phyloP scores from a whole-genome alignment of 1,140 invertebrate species.

The Myzus persicae region DNA sequence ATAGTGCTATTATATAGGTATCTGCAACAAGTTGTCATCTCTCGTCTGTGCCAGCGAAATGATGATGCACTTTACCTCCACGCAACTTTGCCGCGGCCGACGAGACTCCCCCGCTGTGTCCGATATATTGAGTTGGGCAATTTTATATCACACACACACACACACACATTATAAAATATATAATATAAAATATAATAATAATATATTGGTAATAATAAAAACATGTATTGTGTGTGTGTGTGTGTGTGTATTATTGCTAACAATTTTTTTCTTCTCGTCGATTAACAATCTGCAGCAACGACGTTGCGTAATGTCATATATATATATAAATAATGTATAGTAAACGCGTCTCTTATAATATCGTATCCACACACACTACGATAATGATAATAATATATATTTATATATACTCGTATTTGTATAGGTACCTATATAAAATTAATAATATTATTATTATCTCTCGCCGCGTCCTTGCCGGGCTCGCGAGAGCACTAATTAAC shows the following conservation, averaged over 20 bases:
- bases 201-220: background rate
- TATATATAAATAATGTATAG: background rate
- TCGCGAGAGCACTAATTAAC: slow-evolving; percentile 32
- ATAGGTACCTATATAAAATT: background rate
- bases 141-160: background rate
- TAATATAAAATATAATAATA: too few relatives aligned
- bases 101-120: slow-evolving; percentile 30
- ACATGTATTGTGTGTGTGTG: background rate
- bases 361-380: background rate
- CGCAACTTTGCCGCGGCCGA: background rate
- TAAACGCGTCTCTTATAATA: background rate
- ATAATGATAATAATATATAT: background rate
- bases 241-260: background rate
- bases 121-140: slow-evolving; percentile 1
- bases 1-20: background rate
- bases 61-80: background rate
- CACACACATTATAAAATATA: background rate
- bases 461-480: background rate
- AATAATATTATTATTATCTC: slow-evolving; percentile 34
- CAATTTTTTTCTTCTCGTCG: background rate
- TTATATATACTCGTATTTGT: background rate
- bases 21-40: background rate
- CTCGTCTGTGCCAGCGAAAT: background rate
- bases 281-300: background rate
- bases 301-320: background rate